phyloP scores from a whole-genome alignment of 2,113 vertebrate species.

The Bathybates hornii region DNA sequence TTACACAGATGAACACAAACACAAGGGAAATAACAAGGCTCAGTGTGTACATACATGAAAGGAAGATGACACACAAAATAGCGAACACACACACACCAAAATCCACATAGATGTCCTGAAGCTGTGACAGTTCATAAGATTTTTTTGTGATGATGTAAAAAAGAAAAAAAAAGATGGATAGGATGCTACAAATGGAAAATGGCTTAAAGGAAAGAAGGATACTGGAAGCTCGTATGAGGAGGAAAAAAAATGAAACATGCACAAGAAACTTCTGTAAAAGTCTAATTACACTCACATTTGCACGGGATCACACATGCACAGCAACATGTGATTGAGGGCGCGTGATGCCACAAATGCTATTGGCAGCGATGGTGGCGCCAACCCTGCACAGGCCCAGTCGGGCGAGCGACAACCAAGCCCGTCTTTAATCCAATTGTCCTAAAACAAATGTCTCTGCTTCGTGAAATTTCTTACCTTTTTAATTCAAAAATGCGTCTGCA shows the following conservation, averaged over 20 bases:
- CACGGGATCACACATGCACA: background rate
- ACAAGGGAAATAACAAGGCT: conserved; percentile 67
- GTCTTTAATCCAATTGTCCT: conserved; percentile 59
- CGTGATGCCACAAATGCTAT: conserved; percentile 35
- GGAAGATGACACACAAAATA: background rate
- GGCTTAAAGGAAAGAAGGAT: background rate
- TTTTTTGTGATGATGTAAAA: background rate
- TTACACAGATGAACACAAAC: conserved; percentile 32
- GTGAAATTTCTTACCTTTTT: conserved; percentile 68
- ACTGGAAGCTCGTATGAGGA: background rate
- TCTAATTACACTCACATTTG: background rate
- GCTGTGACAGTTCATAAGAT: background rate
- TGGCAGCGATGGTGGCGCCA: conserved; percentile 57
- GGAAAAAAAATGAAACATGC: background rate
- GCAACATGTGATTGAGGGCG: background rate
- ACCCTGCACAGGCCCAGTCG: background rate
- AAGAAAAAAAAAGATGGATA: background rate
- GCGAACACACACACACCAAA: background rate
- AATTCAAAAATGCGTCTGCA: conserved; percentile 63
- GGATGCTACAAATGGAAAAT: background rate
- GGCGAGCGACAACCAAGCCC: background rate
- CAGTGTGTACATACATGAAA: conserved; percentile 12
- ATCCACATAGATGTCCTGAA: conserved; percentile 28
- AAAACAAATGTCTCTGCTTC: conserved; percentile 63
- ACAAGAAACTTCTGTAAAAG: background rate